Evolutionary conservation across 2,888 invertebrate species (phyloP).

Genomic region (Epinotia bilunana): DNA sequence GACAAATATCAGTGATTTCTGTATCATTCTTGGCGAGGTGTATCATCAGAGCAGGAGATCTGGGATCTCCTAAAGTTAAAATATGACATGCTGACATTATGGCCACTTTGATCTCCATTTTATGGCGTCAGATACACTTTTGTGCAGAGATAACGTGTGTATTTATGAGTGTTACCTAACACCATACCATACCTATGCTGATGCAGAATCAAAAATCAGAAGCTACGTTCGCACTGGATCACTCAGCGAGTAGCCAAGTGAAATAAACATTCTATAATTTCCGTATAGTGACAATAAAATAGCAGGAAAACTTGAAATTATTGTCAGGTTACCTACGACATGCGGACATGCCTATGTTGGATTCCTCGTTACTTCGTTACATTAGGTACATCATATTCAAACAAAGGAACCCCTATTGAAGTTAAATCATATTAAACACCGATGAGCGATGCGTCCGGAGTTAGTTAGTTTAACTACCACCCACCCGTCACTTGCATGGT

Average conservation of each 20-base stretch:
- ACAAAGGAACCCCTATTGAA: conserved; percentile 6
- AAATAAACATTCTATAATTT: neutral
- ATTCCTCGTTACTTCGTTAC: neutral
- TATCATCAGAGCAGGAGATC: neutral
- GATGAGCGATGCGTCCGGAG: conserved; percentile 1
- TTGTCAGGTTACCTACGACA: neutral
- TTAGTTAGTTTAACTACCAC: neutral
- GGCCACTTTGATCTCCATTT: neutral
- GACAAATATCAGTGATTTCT: conserved; percentile 25
- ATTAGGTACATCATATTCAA: neutral
- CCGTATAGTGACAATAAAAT: neutral
- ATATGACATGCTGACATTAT: neutral
- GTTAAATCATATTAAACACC: conserved; percentile 5
- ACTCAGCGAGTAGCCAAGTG: neutral
- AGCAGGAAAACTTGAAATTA: neutral
- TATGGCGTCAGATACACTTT: no score
- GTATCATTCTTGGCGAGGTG: conserved; percentile 21
- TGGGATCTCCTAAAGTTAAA: neutral
- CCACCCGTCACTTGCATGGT: neutral
- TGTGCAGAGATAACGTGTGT: no score
- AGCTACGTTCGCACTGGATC: neutral
- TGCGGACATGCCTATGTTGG: neutral
- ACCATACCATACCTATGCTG: no score
- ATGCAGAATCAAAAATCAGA: neutral
- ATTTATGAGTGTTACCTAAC: no score